These are phyloP conservation scores for Machimus atricapillus DNA, from an alignment of 2,888 invertebrate genomes.

Conservation along the genomic window DNA sequence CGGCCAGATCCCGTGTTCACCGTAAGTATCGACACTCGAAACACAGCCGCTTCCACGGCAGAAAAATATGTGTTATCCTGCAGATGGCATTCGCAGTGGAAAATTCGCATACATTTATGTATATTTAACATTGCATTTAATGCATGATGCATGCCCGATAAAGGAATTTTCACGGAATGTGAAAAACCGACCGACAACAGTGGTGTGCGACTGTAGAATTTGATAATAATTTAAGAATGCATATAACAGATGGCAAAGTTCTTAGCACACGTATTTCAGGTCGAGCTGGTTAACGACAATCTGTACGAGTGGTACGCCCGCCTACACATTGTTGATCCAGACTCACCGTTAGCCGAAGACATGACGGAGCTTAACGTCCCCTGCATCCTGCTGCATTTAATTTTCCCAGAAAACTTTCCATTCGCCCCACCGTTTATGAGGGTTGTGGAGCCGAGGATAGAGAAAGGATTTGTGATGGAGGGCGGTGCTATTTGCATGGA, in stretches of 20 bases:
- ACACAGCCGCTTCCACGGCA: neutral
- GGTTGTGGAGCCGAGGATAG: slow-evolving; percentile 80
- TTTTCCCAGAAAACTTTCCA: slow-evolving; percentile 88
- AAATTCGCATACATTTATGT: too few species aligned
- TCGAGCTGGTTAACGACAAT: slow-evolving; percentile 85
- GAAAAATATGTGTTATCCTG: neutral
- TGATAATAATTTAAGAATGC: neutral
- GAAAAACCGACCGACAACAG: neutral
- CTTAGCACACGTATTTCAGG: slow-evolving; percentile 58
- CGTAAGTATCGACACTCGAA: slow-evolving; percentile 59
- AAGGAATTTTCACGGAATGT: neutral
- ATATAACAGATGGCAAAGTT: neutral
- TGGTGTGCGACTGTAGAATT: neutral
- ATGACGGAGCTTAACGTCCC: slow-evolving; percentile 78
- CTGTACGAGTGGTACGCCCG: slow-evolving; percentile 89
- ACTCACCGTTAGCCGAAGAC: slow-evolving; percentile 82
- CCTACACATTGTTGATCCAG: slow-evolving; percentile 80
- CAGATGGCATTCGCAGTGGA: neutral
- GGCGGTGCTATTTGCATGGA: slow-evolving; percentile 92
- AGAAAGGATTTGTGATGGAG: slow-evolving; percentile 89
- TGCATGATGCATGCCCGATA: neutral
- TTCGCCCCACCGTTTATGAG: slow-evolving; percentile 88
- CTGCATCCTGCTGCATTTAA: slow-evolving; percentile 78
- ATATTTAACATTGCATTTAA: neutral
- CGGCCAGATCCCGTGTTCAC: slow-evolving; percentile 78